Evolutionary conservation across 2,888 invertebrate genomes (phyloP), one percentile per base, ranked within the genome.

Genomic region (Cerastis rubricosa): DNA sequence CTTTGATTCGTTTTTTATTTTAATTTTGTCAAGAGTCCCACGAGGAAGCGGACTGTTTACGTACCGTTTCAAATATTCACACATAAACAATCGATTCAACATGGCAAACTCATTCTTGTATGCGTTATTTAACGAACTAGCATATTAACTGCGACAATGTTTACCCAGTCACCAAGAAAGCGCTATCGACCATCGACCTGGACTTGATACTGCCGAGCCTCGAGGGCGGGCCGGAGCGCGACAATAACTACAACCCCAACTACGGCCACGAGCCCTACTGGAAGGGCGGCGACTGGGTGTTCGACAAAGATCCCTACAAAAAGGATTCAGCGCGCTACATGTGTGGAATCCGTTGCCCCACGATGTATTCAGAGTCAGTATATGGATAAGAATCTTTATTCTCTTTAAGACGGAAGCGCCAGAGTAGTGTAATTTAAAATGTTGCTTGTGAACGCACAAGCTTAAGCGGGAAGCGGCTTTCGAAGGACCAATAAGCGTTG

Each of bases 251-350:
- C 67, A 67, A 82, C 25, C 88, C 88, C 0, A 71, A 49, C 17
- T 79, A 57, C 25, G 88, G 88, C 0, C 77, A 84, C 70, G 88
- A 88, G 73, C 88, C 86, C 0, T 88, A 88, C 78, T 88, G 88
- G 88, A 22, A 0, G 19, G 22, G 64, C 0, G 88, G 88, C 0
- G 83, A 77, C 68, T 88, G 88, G 88, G 84, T 87, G 43, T 84
- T 78, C 64, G 82, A 82, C 61, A 9, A 35, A 17, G 3, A 9
- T n/a, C 59, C 12, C 8, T 2, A 65, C 25, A 0, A 0, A 1
- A 63, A 35, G 40, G 8, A 71, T 4, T 0, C 0, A 0, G 0
- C 3, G 2, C 1, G 0, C 17, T 35, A 54, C 49, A 83, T 82
- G 82, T 82, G 82, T 25, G 79, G 64, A 3, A 1, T 43, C 4